phyloP scores from a whole-genome alignment of 2,888 invertebrate genomes.

The Biston stratarius region DNA sequence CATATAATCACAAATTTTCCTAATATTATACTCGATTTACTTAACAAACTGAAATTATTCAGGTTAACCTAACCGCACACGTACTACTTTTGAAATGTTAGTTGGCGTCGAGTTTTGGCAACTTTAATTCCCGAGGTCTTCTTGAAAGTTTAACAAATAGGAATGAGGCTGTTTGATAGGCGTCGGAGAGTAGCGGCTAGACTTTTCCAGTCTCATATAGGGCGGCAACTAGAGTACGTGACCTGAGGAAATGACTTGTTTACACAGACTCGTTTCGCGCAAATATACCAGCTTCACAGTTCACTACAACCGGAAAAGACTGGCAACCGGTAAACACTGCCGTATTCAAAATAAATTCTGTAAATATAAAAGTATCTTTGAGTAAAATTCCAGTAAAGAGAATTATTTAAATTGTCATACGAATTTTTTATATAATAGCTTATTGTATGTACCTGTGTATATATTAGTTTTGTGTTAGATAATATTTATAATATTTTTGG shows the following conservation, averaged over 20 bases:
- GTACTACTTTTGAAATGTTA: constrained; percentile 1
- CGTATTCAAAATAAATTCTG: not conserved
- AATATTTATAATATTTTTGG: too few species aligned
- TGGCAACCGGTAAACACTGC: not conserved
- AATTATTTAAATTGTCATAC: not conserved
- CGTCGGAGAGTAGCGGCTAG: constrained; percentile 28
- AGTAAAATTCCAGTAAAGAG: not conserved
- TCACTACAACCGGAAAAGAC: constrained; percentile 11
- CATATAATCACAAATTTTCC: too few species aligned
- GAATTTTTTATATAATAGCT: not conserved
- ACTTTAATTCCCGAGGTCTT: constrained; percentile 15
- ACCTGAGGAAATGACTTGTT: constrained; percentile 48
- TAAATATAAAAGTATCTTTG: not conserved
- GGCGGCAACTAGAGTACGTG: constrained; percentile 14
- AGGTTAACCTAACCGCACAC: constrained; percentile 9
- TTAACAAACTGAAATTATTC: constrained; percentile 11
- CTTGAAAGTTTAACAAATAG: constrained; percentile 22
- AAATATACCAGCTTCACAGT: constrained; percentile 25
- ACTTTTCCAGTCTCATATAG: constrained; percentile 28
- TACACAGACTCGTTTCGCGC: constrained; percentile 36
- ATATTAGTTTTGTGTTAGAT: too few species aligned
- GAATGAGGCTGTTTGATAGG: constrained; percentile 21
- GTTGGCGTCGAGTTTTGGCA: constrained; percentile 1
- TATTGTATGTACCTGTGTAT: not conserved
- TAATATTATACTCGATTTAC: not conserved